These are phyloP conservation scores for Hypena proboscidalis DNA, from an alignment of 2,888 invertebrate genomes.

Conservation along the genomic window DNA sequence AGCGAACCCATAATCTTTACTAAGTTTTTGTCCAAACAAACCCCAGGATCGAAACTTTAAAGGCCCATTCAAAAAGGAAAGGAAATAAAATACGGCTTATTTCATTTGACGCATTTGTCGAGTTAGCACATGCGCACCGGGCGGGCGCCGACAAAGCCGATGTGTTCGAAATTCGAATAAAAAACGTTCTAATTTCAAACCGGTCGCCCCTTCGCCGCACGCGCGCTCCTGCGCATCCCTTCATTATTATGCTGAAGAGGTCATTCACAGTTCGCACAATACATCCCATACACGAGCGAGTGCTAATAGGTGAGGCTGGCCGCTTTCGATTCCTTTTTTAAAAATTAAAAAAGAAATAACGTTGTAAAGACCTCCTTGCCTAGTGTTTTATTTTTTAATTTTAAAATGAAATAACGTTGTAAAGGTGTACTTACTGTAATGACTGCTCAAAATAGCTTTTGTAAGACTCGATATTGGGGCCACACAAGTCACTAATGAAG, in stretches of 20 bases:
- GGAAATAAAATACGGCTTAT: constrained; percentile 82
- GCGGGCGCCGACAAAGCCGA: constrained; percentile 81
- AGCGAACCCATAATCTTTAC: constrained; percentile 47
- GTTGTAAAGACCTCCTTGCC: constrained; percentile 19
- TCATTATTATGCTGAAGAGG: constrained; percentile 84
- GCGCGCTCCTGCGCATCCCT: constrained; percentile 84
- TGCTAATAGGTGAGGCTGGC: constrained; percentile 68
- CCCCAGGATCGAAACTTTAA: constrained; percentile 60
- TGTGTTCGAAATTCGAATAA: constrained; percentile 64
- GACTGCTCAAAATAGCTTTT: constrained; percentile 31
- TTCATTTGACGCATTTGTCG: constrained; percentile 83
- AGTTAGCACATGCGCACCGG: constrained; percentile 83
- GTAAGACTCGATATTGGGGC: constrained; percentile 33
- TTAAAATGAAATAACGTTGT: constrained; percentile 22
- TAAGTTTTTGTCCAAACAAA: constrained; percentile 64
- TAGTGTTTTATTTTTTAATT: constrained; percentile 47
- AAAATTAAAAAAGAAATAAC: constrained; percentile 30
- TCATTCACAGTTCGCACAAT: constrained; percentile 85
- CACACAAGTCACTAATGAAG: constrained; percentile 33
- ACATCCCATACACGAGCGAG: constrained; percentile 65
- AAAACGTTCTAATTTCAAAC: constrained; percentile 85
- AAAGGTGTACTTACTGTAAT: constrained; percentile 27
- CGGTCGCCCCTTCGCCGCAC: constrained; percentile 79
- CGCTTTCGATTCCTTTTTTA: constrained; percentile 54
- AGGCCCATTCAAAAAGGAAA: constrained; percentile 69